Evolutionary conservation across 1,140 invertebrate genomes (phyloP), one percentile per base, ranked within the genome.

Genomic region (Trachelipus rathkii): DNA sequence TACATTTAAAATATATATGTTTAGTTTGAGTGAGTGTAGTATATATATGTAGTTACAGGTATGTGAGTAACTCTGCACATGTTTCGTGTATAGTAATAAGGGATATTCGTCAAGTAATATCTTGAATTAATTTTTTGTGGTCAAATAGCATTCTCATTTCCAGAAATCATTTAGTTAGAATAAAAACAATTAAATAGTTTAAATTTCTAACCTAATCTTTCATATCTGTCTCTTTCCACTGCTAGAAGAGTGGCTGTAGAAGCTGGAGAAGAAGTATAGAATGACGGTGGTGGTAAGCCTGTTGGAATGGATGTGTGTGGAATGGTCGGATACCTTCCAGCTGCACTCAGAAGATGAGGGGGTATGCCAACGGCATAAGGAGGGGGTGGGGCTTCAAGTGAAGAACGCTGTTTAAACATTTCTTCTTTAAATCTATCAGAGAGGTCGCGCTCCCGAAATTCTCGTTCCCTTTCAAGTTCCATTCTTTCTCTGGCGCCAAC

Each of bases 361-460:
- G 50, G 19, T 60, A 60, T 15, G 11, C 50, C 50, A 2, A 60
- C 50, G 8, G 50, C 50, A 19, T 60, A 60, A 60, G 50, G 50
- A 13, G 50, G 50, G 19, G 50, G 50, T 3, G 50, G 50, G 11
- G 50, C 50, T 60, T 60, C 50, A 19, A 60, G 50, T 13, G 50
- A 60, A 8, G 50, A 60, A 60, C 50, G 50, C 50, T 60, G 50
- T 60, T 60, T 60, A 60, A 60, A 60, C 50, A 60, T 60, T 60
- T 60, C 50, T 19, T 60, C 50, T 60, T 60, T 60, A 19, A 60
- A 15, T 13, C 50, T 13, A 60, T 60, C 50, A 60, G 11, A 15
- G 50, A 60, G 50, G 50, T 60, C 50, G 11, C 50, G 11, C 8
- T 60, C 50, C 1, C 50, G 11, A 13, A 60, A 60, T 19, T 60